Percentiles rank a stretch among this genome's conserved stretches.
Conservation (phyloP, 2,113 vertebrate genomes). For the Guaruba guarouba region DNA sequence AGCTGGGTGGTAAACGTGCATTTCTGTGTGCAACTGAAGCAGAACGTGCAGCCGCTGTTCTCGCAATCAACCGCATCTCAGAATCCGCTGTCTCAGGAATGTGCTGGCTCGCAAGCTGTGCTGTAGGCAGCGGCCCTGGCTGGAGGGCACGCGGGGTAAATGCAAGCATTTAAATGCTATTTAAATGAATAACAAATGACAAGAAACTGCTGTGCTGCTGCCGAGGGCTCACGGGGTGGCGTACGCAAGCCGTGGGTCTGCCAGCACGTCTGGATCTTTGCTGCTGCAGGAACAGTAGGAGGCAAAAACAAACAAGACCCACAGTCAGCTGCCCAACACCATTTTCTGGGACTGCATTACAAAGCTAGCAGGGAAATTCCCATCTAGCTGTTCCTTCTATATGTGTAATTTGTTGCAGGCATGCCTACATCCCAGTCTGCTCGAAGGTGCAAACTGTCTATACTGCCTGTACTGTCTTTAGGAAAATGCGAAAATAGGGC, state of each 20-base stretch:
- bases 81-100: fast-evolving
- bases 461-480: not conserved
- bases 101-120: not conserved
- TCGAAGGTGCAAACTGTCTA: not conserved
- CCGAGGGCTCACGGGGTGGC: not conserved
- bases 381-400: fast-evolving
- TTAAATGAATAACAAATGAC: not conserved
- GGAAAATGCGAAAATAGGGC: not conserved
- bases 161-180: not conserved
- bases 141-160: fast-evolving
- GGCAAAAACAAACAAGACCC: not conserved
- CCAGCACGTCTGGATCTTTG: fast-evolving
- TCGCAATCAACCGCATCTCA: not conserved
- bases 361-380: not conserved
- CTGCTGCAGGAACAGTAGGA: not conserved
- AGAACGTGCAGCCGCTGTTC: not conserved
- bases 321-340: not conserved
- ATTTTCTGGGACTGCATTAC: fast-evolving
- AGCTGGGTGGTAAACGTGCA: not conserved
- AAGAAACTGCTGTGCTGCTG: not conserved
- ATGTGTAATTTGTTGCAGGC: not conserved
- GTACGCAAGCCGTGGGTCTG: fast-evolving
- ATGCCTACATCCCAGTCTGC: not conserved
- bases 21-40: not conserved
- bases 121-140: not conserved